These are phyloP conservation scores for Lindbergichthys nudifrons DNA, from an alignment of 2,797 vertebrate genomes.

Conservation along the genomic window DNA sequence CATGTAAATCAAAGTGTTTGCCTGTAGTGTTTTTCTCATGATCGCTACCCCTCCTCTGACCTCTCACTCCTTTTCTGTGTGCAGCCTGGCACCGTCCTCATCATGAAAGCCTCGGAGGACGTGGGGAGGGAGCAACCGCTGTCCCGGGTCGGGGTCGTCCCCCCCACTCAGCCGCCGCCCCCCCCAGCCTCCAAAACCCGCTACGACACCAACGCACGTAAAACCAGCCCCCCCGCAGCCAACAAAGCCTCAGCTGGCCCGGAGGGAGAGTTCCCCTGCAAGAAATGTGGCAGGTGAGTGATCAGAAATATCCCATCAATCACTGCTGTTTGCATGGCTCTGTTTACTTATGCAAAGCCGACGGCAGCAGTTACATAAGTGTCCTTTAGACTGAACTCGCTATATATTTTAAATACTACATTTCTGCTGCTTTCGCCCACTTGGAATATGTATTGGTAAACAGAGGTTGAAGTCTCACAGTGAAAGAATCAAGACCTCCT, in stretches of 20 bases:
- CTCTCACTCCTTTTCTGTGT: not conserved
- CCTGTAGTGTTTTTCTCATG: not conserved
- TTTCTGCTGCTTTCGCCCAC: slow-evolving; percentile 22
- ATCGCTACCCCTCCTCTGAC: not conserved
- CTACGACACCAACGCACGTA: slow-evolving; percentile 79
- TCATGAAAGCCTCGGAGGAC: slow-evolving; percentile 84
- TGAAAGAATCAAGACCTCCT: slow-evolving; percentile 33
- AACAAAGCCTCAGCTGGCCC: slow-evolving; percentile 83
- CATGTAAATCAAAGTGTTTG: too few relatives aligned
- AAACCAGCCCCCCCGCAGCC: slow-evolving; percentile 73
- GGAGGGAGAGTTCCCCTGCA: slow-evolving; percentile 97
- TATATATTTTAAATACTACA: not conserved
- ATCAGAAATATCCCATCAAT: slow-evolving; percentile 8
- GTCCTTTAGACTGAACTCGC: not conserved
- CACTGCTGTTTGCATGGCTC: not conserved
- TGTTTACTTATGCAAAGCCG: slow-evolving; percentile 24
- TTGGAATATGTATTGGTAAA: slow-evolving; percentile 41
- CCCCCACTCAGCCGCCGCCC: slow-evolving; percentile 52
- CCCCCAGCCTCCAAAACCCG: slow-evolving; percentile 62
- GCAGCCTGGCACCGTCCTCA: slow-evolving; percentile 84
- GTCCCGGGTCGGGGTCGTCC: slow-evolving; percentile 68
- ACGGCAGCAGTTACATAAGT: slow-evolving; percentile 20
- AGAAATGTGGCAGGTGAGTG: slow-evolving; percentile 97
- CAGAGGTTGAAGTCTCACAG: slow-evolving; percentile 31
- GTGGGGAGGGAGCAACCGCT: slow-evolving; percentile 77